These are phyloP conservation scores for Cuculus canorus DNA, from an alignment of 2,797 vertebrate species.

Conservation along the genomic window DNA sequence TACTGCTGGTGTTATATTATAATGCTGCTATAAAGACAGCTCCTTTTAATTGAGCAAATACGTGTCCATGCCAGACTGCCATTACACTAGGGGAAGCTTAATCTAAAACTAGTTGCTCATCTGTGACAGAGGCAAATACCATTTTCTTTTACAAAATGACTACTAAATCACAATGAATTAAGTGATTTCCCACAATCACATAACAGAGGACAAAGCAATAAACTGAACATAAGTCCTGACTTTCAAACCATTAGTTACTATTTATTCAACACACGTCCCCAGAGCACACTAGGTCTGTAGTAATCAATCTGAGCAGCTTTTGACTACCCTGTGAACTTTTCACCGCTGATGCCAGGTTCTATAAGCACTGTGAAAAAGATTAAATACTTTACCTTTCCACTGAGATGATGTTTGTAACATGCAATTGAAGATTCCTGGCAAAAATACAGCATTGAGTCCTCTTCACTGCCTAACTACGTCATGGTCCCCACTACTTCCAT, in stretches of 20 bases:
- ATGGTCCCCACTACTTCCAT: background rate
- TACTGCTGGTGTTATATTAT: background rate
- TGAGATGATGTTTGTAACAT: background rate
- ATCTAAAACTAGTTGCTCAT: background rate
- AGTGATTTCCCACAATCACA: background rate
- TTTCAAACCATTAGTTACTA: background rate
- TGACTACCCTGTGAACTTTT: background rate
- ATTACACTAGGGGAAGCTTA: background rate
- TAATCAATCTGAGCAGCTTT: background rate
- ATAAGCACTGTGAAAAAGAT: background rate
- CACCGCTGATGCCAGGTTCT: background rate
- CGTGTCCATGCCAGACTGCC: background rate
- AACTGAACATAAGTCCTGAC: background rate
- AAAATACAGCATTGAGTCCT: background rate
- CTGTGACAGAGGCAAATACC: background rate
- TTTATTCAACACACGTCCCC: background rate
- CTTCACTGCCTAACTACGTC: background rate
- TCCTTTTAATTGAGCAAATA: background rate
- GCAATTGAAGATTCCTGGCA: background rate
- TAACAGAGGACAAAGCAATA: background rate
- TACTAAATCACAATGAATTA: background rate
- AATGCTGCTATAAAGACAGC: background rate
- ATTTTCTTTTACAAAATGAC: background rate
- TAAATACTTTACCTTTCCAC: background rate
- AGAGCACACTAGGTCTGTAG: background rate